Conservation (phyloP, 2,113 vertebrate genomes). For the Pterophyllum scalare region DNA sequence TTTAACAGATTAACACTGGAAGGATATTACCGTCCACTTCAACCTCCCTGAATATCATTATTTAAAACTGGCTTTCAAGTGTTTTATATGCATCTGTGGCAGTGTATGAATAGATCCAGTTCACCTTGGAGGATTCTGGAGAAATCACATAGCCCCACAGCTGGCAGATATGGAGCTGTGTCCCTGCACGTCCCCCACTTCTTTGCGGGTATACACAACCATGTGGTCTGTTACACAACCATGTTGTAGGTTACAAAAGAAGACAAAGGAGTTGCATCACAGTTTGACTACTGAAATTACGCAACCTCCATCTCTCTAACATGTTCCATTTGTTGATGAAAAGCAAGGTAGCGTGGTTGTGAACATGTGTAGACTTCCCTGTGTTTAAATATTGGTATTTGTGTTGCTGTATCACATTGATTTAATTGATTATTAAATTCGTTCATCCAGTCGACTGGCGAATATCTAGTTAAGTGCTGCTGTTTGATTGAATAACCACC, state of each 20-base stretch:
- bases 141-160: slow-evolving; percentile 7
- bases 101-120: slow-evolving; percentile 20
- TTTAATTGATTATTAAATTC: not conserved
- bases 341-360: slow-evolving; percentile 44
- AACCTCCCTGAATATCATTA: slow-evolving; percentile 23
- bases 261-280: slow-evolving; percentile 78
- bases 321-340: slow-evolving; percentile 74
- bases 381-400: slow-evolving; percentile 26
- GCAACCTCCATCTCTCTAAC: slow-evolving; percentile 47
- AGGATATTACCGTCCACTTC: not conserved
- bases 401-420: slow-evolving; percentile 15
- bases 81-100: slow-evolving; percentile 9
- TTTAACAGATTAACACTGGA: not conserved
- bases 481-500: slow-evolving; percentile 46
- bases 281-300: slow-evolving; percentile 59
- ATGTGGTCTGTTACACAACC: slow-evolving; percentile 58
- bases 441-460: not conserved
- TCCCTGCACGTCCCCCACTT: slow-evolving; percentile 49
- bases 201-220: slow-evolving; percentile 53
- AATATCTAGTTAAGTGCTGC: slow-evolving; percentile 33
- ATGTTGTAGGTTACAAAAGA: slow-evolving; percentile 64
- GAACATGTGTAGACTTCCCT: slow-evolving; percentile 47
- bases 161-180: slow-evolving; percentile 8
- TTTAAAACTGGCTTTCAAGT: slow-evolving; percentile 37
- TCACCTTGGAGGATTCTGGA: slow-evolving; percentile 31